Percentiles rank a stretch among this genome's conserved stretches.
Evolutionary conservation across 2,113 vertebrate genomes (phyloP).

Genomic region (Gavialis gangeticus): DNA sequence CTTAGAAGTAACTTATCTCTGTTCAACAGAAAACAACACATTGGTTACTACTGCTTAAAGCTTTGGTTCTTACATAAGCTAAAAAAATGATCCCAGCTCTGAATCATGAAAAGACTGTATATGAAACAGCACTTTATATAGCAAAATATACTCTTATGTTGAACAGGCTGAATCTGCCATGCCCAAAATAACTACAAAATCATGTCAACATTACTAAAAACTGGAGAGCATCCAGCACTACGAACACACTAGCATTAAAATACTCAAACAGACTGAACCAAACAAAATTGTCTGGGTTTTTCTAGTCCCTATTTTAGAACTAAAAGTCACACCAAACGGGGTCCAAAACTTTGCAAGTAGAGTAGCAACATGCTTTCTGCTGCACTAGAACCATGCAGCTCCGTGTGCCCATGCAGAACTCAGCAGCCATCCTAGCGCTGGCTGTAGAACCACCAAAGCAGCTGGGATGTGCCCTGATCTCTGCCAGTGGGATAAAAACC

Average conservation of each 20-base stretch:
- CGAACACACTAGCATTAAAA: background rate
- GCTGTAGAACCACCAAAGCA: background rate
- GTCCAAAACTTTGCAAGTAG: background rate
- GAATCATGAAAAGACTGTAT: background rate
- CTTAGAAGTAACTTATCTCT: slow-evolving; percentile 38
- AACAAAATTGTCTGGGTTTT: background rate
- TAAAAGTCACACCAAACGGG: background rate
- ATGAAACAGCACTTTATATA: slow-evolving; percentile 1
- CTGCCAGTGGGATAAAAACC: background rate
- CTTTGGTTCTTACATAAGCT: background rate
- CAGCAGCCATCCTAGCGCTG: background rate
- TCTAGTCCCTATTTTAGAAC: background rate
- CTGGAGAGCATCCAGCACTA: background rate
- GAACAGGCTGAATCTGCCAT: background rate
- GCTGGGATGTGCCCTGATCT: background rate
- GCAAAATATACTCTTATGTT: background rate
- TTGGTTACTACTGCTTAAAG: background rate
- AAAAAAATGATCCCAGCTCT: slow-evolving; percentile 18
- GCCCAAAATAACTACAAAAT: background rate
- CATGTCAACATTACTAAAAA: background rate
- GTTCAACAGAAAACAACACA: slow-evolving; percentile 32
- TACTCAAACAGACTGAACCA: background rate
- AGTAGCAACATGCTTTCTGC: background rate
- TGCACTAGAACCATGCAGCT: background rate
- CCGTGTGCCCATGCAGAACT: background rate